A percentile compares a stretch with the other conserved stretches of the same genome.
These are phyloP conservation scores for Dusona sp. DNA, from an alignment of 2,888 invertebrate genomes.

Conservation along the genomic window DNA sequence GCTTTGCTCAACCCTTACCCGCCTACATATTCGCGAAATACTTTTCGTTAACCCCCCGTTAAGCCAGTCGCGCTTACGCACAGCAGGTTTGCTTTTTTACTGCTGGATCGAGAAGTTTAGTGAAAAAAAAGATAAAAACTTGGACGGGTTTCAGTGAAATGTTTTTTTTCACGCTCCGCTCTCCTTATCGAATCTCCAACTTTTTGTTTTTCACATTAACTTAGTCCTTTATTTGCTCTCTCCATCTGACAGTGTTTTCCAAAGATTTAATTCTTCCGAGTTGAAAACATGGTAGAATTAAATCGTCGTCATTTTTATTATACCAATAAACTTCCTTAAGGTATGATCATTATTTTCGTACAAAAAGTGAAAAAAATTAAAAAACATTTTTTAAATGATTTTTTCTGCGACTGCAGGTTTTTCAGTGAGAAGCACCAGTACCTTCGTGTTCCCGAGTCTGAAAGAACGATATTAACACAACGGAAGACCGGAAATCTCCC, in stretches of 20 bases:
- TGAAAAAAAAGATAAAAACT: conserved; percentile 37
- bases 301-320: neutral
- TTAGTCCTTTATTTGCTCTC: neutral
- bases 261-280: neutral
- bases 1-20: too few species aligned
- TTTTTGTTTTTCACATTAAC: neutral
- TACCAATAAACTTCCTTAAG: neutral
- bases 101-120: conserved; percentile 43
- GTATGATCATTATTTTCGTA: neutral
- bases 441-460: neutral
- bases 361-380: neutral
- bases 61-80: conserved; percentile 53
- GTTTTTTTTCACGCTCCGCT: neutral
- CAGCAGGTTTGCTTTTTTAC: conserved; percentile 52
- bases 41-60: conserved; percentile 62
- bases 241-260: neutral
- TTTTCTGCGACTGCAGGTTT: neutral
- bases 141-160: neutral
- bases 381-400: neutral
- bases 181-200: neutral
- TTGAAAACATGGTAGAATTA: neutral
- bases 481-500: conserved; percentile 3
- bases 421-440: neutral
- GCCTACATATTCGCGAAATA: conserved; percentile 43
- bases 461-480: neutral